A percentile compares a stretch with the other conserved stretches of the same genome.
Conservation (phyloP, 1,140 invertebrate genomes). For the Ostrea edulis region DNA sequence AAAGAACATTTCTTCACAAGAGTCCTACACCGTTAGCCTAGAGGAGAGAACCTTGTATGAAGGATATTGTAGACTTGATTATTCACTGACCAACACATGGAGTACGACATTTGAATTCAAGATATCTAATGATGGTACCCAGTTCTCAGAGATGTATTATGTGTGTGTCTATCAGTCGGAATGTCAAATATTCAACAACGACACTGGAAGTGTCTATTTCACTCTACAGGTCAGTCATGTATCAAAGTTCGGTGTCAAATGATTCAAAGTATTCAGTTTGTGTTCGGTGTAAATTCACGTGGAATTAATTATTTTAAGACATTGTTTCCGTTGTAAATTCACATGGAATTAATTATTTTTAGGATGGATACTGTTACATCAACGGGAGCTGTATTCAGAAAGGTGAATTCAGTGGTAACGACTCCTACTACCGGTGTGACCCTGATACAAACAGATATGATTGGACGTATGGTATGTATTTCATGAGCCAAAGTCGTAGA, state of each 20-base stretch:
- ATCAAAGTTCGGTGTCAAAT: no score
- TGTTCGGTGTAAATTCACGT: no score
- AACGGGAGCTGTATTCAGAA: no score
- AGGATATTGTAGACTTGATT: neutral
- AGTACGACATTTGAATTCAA: neutral
- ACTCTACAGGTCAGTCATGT: neutral
- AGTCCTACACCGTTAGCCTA: neutral
- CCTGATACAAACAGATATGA: no score
- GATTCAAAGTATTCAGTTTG: no score
- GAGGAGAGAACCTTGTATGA: neutral
- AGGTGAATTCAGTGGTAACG: no score
- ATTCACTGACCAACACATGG: neutral
- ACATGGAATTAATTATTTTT: no score
- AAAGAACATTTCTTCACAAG: neutral
- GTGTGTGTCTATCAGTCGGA: neutral
- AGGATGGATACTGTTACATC: neutral
- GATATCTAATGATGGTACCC: neutral
- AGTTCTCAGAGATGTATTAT: neutral
- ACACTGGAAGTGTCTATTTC: neutral
- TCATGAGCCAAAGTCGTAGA: no score
- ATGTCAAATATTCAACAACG: neutral
- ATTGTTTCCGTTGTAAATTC: no score
- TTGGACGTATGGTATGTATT: no score
- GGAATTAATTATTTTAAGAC: no score
- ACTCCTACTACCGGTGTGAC: no score